A percentile compares a stretch with the other conserved stretches of the same genome.
phyloP scores from a whole-genome alignment of 2,888 invertebrate genomes.

The Prionchulus punctatus region DNA sequence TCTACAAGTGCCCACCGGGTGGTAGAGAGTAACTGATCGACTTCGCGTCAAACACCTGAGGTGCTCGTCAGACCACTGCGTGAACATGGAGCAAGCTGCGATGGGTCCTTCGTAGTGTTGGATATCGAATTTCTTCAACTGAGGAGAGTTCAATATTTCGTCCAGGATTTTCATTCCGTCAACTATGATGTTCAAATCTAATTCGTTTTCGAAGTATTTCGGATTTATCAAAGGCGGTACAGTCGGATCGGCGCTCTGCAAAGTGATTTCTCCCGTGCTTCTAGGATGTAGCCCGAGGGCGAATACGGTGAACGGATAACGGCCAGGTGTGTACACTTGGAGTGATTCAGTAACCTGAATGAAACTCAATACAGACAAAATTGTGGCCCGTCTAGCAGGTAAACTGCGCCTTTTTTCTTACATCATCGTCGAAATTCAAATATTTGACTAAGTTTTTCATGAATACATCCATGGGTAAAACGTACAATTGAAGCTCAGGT shows the following conservation, averaged over 20 bases:
- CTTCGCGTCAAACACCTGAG: not conserved
- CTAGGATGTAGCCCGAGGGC: not conserved
- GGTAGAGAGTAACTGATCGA: not conserved
- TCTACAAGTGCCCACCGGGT: slow-evolving; percentile 4
- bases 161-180: not conserved
- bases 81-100: not conserved
- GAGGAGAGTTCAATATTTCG: not conserved
- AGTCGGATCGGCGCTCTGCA: not conserved
- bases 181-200: not conserved
- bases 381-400: no score
- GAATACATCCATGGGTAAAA: no score
- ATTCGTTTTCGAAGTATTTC: not conserved
- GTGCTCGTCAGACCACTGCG: not conserved
- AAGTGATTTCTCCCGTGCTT: not conserved
- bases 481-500: no score
- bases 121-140: not conserved
- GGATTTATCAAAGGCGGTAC: not conserved
- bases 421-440: no score
- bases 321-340: no score
- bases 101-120: not conserved
- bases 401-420: no score
- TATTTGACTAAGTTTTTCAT: no score
- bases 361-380: no score
- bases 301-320: no score
- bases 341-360: no score